Percentiles rank a stretch among this genome's conserved stretches.
phyloP scores from a whole-genome alignment of 2,113 vertebrate species.

The Stomatorhinus ivindoensis region DNA sequence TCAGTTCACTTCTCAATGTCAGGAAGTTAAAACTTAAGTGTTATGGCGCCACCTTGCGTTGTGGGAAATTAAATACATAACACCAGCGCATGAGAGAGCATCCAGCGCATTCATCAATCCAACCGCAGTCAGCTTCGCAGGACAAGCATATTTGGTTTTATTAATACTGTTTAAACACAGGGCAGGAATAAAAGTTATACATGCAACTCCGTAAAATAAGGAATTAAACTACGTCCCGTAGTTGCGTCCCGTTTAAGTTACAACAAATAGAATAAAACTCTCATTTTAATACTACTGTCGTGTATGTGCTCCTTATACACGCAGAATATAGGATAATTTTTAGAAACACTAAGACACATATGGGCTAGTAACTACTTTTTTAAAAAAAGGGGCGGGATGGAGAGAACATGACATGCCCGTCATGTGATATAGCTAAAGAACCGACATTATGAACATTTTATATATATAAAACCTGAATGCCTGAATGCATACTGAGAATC shows the following conservation, averaged over 20 bases:
- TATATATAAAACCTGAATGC: background rate
- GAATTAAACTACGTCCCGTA: background rate
- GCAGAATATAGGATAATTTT: background rate
- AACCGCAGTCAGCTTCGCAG: background rate
- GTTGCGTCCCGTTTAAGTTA: background rate
- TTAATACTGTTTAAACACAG: background rate
- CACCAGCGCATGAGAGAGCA: background rate
- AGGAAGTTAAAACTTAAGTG: background rate
- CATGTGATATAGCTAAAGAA: background rate
- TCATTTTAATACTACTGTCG: background rate
- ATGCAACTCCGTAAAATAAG: background rate
- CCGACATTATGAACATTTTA: background rate
- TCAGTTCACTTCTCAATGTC: background rate
- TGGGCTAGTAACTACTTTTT: background rate
- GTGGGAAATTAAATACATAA: background rate
- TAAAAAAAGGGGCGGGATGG: background rate
- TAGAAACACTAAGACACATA: background rate
- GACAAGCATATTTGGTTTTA: background rate
- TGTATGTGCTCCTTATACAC: background rate
- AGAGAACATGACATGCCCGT: background rate
- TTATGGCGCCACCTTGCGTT: conserved; percentile 11
- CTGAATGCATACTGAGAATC: background rate
- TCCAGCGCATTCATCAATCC: background rate
- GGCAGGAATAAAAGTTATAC: background rate
- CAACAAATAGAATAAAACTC: background rate